These are phyloP conservation scores for Steinernema scapterisci DNA, from an alignment of 2,888 invertebrate genomes.

Conservation along the genomic window DNA sequence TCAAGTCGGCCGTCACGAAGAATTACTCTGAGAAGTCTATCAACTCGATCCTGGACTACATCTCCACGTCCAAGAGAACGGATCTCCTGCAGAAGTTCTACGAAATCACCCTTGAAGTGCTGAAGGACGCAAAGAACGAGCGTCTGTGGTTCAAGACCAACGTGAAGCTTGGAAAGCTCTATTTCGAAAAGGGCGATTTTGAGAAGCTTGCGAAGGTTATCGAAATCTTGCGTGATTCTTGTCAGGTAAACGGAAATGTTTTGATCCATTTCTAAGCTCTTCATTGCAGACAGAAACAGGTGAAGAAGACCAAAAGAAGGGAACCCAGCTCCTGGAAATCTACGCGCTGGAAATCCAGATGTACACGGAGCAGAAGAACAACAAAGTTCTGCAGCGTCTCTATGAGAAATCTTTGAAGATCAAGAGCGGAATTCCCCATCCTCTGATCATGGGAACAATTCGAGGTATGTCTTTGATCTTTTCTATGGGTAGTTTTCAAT, in stretches of 20 bases:
- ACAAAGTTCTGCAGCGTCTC: conserved; percentile 79
- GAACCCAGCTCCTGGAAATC: conserved; percentile 94
- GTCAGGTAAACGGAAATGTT: conserved; percentile 73
- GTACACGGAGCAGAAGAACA: conserved; percentile 99
- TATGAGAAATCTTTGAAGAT: conserved; percentile 98
- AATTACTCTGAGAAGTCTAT: conserved; percentile 99
- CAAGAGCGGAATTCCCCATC: conserved; percentile 99
- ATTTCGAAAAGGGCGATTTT: conserved; percentile 93
- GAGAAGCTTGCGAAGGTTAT: conserved; percentile 91
- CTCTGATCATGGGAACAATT: conserved; percentile 98
- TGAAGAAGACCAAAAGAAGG: conserved; percentile 66
- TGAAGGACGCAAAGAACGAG: conserved; percentile 92
- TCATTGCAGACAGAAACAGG: conserved; percentile 57
- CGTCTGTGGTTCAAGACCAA: conserved; percentile 99
- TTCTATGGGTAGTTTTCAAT: too few species aligned
- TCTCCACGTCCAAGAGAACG: conserved; percentile 97
- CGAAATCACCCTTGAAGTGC: conserved; percentile 76
- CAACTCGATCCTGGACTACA: conserved; percentile 97
- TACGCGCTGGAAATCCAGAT: conserved; percentile 99
- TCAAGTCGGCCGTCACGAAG: conserved; percentile 97
- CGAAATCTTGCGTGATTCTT: conserved; percentile 94
- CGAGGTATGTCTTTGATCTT: conserved; percentile 75
- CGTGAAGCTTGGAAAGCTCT: conserved; percentile 95
- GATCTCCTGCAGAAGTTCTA: conserved; percentile 96
- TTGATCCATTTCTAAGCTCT: too few species aligned